A percentile compares a stretch with the other conserved stretches of the same genome.
Conservation (phyloP, 1,140 invertebrate species). For the Eriocheir sinensis region DNA sequence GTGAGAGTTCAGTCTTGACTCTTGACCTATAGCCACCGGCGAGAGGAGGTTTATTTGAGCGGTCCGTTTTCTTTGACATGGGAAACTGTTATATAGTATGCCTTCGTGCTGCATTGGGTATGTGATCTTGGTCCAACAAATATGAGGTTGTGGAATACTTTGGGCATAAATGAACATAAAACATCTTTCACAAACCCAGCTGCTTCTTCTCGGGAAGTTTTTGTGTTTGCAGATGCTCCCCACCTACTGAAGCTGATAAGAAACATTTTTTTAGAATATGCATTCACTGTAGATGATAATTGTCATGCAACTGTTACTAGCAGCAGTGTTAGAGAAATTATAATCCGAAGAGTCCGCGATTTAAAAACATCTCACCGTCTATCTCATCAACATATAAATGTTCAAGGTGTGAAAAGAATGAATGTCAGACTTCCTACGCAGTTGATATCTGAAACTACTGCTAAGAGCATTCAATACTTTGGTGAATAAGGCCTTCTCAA, state of each 20-base stretch:
- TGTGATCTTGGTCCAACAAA: conserved; percentile 32
- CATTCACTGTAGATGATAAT: background rate
- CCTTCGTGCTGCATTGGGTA: too few relatives aligned
- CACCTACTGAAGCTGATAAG: conserved; percentile 32
- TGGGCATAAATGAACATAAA: conserved; percentile 20
- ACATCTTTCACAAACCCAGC: conserved; percentile 39
- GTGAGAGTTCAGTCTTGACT: too few relatives aligned
- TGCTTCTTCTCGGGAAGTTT: background rate
- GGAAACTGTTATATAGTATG: too few relatives aligned
- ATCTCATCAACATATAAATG: conserved; percentile 28
- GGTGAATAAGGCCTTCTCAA: conserved; percentile 26
- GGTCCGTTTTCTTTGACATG: too few relatives aligned
- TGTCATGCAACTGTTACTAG: too few relatives aligned
- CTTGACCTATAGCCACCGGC: too few relatives aligned
- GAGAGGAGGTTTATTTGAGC: too few relatives aligned
- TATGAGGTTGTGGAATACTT: background rate
- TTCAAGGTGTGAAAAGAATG: background rate
- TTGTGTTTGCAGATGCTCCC: conserved; percentile 39
- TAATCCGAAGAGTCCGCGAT: background rate
- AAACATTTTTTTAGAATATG: background rate
- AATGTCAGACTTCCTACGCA: background rate
- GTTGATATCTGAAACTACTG: background rate
- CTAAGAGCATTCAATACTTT: conserved; percentile 36
- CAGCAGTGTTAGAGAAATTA: too few relatives aligned
- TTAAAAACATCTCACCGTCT: background rate